Percentiles rank a stretch among this genome's conserved stretches.
Conservation (phyloP, 2,888 invertebrate genomes). For the Melanotus villosus region DNA sequence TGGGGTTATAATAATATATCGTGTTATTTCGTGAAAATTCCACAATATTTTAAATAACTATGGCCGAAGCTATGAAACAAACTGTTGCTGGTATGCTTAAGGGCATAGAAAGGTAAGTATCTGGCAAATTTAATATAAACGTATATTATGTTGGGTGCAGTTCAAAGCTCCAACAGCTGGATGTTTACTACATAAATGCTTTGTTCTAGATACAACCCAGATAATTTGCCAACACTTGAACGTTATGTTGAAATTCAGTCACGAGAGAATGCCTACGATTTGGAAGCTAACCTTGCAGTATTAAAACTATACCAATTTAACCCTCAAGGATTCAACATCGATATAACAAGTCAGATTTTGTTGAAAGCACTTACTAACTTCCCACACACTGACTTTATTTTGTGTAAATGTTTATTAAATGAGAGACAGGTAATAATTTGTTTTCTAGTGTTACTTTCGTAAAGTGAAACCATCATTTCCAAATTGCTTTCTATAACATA, state of each 20-base stretch:
- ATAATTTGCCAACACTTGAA: constrained; percentile 91
- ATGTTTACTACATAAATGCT: no score
- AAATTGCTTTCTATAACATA: no score
- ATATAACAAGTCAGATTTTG: constrained; percentile 90
- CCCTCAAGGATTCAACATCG: constrained; percentile 86
- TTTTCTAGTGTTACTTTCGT: not conserved
- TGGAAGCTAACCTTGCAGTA: constrained; percentile 97
- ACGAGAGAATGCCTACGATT: constrained; percentile 93
- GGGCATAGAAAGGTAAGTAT: constrained; percentile 89
- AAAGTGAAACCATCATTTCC: not conserved
- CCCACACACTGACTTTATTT: constrained; percentile 97
- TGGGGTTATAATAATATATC: not conserved
- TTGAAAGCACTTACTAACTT: constrained; percentile 96
- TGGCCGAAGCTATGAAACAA: constrained; percentile 89
- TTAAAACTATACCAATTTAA: constrained; percentile 98
- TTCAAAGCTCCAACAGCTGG: no score
- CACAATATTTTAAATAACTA: constrained; percentile 56
- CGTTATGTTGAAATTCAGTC: constrained; percentile 95
- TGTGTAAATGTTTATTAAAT: constrained; percentile 96
- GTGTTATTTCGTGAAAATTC: not conserved
- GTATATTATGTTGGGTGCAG: not conserved
- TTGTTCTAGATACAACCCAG: constrained; percentile 91
- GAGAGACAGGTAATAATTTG: constrained; percentile 73
- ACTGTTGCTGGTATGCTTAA: constrained; percentile 89
- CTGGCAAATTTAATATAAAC: not conserved